These are phyloP conservation scores for Aldrovandia affinis DNA, from an alignment of 2,797 vertebrate species.

Conservation along the genomic window DNA sequence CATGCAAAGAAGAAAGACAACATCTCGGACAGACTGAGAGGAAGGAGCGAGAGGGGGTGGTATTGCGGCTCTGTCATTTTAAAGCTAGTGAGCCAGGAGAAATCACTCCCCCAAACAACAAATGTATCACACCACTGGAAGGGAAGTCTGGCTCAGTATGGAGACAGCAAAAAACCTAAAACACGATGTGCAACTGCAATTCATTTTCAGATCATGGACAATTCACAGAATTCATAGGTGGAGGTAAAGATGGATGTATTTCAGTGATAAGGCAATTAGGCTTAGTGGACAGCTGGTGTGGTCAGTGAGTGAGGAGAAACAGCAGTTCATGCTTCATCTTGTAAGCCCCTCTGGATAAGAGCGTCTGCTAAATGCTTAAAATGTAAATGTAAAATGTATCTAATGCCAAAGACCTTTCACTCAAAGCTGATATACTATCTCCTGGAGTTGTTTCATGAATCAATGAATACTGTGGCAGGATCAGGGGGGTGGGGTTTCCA, in stretches of 20 bases:
- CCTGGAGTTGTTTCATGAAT: no score
- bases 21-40: not conserved
- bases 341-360: no score
- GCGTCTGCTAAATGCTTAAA: no score
- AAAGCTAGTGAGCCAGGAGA: not conserved
- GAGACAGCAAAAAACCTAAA: not conserved
- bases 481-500: no score
- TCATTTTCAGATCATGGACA: not conserved
- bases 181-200: not conserved
- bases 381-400: no score
- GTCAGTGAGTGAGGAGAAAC: no score
- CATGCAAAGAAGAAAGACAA: constrained; percentile 4
- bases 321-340: no score
- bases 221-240: not conserved
- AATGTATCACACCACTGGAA: not conserved
- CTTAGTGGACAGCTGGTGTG: no score
- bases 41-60: not conserved
- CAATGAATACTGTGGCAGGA: no score
- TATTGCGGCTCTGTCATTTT: not conserved
- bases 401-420: no score
- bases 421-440: no score
- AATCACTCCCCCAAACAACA: not conserved
- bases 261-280: not conserved
- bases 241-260: not conserved
- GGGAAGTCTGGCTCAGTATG: not conserved